A percentile compares a stretch with the other conserved stretches of the same genome.
phyloP scores from a whole-genome alignment of 2,113 vertebrate species.

The Corythaixoides concolor region DNA sequence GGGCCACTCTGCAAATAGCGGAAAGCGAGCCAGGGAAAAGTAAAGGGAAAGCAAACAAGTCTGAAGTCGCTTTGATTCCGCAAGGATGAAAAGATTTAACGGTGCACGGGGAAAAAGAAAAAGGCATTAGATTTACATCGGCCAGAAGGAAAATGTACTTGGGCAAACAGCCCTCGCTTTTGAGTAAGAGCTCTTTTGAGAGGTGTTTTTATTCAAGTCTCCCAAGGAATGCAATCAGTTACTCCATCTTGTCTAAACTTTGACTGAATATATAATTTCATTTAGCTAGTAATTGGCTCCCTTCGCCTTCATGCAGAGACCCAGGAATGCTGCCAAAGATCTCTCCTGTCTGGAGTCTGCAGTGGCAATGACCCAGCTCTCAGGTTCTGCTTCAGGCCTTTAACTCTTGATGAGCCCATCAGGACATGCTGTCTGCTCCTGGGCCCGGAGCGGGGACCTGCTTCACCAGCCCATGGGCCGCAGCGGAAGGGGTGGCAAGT shows the following conservation, averaged over 20 bases:
- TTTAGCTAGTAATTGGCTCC: conserved; percentile 9
- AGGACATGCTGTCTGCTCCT: neutral
- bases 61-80: neutral
- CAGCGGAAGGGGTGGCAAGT: fast-evolving
- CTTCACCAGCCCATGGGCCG: fast-evolving
- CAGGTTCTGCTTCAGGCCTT: neutral
- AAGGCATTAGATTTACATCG: neutral
- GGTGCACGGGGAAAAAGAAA: neutral
- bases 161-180: neutral
- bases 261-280: neutral
- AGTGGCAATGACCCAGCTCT: neutral
- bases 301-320: neutral
- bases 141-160: neutral
- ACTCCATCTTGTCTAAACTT: conserved; percentile 16
- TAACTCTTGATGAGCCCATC: neutral
- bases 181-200: neutral
- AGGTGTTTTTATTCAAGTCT: neutral
- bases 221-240: neutral
- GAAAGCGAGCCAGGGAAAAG: neutral
- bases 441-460: fast-evolving
- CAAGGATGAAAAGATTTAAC: neutral
- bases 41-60: neutral
- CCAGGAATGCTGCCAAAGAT: conserved; percentile 13
- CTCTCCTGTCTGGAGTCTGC: neutral
- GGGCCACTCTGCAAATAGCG: fast-evolving